Percentiles rank a stretch among this genome's conserved stretches.
phyloP scores from a whole-genome alignment of 2,888 invertebrate species.

The Drosophila subquinaria region DNA sequence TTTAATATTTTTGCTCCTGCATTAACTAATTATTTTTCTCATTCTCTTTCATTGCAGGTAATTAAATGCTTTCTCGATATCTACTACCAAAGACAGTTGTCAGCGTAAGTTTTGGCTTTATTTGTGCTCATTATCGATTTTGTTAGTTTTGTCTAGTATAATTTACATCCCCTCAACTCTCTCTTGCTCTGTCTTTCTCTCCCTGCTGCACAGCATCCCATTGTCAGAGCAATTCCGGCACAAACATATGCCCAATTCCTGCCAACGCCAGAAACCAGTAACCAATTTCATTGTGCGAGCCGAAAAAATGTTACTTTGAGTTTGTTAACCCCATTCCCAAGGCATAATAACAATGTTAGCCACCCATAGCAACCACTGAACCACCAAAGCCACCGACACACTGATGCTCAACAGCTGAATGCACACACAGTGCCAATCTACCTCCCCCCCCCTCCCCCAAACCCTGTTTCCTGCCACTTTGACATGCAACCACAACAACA shows the following conservation, averaged over 20 bases:
- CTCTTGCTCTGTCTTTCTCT: not conserved
- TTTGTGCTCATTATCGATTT: conserved; percentile 46
- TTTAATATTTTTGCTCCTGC: not conserved
- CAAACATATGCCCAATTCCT: conserved; percentile 47
- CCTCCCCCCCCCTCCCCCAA: not conserved
- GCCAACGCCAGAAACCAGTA: conserved; percentile 5
- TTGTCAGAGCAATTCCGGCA: conserved; percentile 12
- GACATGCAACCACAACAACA: conserved; percentile 59
- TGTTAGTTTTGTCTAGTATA: conserved; percentile 4
- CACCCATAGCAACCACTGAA: conserved; percentile 45
- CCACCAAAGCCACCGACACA: conserved; percentile 35
- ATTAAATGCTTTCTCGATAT: conserved; percentile 29
- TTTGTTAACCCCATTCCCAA: conserved; percentile 45
- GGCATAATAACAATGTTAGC: conserved; percentile 34
- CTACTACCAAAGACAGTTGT: not conserved
- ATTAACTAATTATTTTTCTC: conserved; percentile 6
- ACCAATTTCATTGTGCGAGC: conserved; percentile 17
- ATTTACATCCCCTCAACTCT: conserved; percentile 36
- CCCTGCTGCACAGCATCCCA: conserved; percentile 21
- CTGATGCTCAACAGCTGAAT: conserved; percentile 60
- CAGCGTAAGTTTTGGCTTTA: conserved; percentile 35
- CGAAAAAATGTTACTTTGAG: conserved; percentile 55
- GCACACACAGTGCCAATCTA: conserved; percentile 40
- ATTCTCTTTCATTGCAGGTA: conserved; percentile 61
- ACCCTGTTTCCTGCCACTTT: conserved; percentile 42